Base-by-base conservation (phyloP, 1,140 invertebrate species). In the Tetramorium alpestre region DNA sequence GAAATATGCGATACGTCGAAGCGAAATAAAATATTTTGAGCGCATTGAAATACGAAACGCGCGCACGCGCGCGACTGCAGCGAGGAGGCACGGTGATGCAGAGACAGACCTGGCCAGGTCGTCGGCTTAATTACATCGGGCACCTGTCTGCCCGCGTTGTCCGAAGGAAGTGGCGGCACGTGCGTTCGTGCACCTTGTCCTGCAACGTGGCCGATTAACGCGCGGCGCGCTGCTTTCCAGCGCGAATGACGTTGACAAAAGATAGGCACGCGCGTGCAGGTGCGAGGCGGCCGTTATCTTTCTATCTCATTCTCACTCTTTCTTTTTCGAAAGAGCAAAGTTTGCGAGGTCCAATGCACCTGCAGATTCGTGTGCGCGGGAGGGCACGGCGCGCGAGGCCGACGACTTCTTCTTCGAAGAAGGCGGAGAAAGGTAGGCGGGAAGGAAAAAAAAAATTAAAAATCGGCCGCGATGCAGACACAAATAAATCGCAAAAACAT, bases 401-500 rank as follows among this genome's bases (percentile, higher is more conserved):
- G 89, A 90, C 89, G 89, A 90, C 89, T 90, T 73, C 87, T 65
- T 64, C 22, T 22, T 58, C 58, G 44, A 77, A 89, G 62, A 86
- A 70, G 76, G 33, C 56, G 54, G 44, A 69, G 62, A 73, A 28
- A 49, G 51, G 69, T 78, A 84, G 80, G 56, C 69, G 80, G 76
- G 62, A 72, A 87, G 60, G 47, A 72, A 75, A 58, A 33, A 73
- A 86, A 88, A 58, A 51, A 60, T 75, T 28, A 56, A 84, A 78
- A 87, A 88, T 75, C 62, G 41, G 49, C 69, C 81, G 54, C 51
- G 88, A 91, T 88, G 93, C 94, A 95, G 95, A 95, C 95, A 95
- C 94, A 95, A 95, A 95, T 95, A 95, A 95, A 95, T 95, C 93
- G 94, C 93, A 94, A 95, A 93, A 95, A 95, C 94, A 94, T 95